A percentile compares a stretch with the other conserved stretches of the same genome.
phyloP scores from a whole-genome alignment of 2,888 invertebrate genomes.

The Troides aeacus region DNA sequence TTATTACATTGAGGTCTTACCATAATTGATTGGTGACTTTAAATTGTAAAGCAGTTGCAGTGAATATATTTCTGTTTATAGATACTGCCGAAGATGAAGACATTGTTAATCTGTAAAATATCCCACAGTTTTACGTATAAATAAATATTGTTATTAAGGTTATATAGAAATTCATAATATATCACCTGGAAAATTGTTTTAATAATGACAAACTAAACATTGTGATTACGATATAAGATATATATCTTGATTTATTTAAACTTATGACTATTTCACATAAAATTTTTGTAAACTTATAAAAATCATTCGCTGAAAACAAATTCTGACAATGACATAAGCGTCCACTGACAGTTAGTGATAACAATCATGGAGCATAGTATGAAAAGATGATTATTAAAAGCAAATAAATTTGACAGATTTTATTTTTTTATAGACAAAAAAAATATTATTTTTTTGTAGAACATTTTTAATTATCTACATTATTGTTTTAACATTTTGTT shows the following conservation, averaged over 20 bases:
- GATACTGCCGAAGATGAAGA: constrained; percentile 45
- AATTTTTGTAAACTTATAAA: background rate
- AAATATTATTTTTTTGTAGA: no score
- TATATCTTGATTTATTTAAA: no score
- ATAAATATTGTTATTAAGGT: background rate
- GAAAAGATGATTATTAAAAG: no score
- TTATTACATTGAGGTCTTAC: constrained; percentile 44
- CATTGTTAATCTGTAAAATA: constrained; percentile 57
- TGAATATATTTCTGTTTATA: constrained; percentile 50
- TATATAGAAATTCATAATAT: background rate
- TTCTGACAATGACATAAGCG: background rate
- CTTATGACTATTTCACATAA: background rate
- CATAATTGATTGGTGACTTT: constrained; percentile 67
- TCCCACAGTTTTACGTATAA: background rate
- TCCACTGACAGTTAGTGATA: background rate
- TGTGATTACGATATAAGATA: constrained; percentile 20
- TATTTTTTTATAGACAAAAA: no score
- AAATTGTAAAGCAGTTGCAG: constrained; percentile 56
- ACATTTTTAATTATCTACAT: no score
- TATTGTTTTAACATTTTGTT: no score
- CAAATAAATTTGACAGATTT: no score
- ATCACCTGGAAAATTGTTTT: constrained; percentile 62
- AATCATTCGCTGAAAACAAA: background rate
- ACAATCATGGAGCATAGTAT: no score
- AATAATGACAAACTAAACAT: constrained; percentile 60